A percentile compares a stretch with the other conserved stretches of the same genome.
phyloP scores from a whole-genome alignment of 2,113 vertebrate genomes.

The Tricholaema leucomelas region DNA sequence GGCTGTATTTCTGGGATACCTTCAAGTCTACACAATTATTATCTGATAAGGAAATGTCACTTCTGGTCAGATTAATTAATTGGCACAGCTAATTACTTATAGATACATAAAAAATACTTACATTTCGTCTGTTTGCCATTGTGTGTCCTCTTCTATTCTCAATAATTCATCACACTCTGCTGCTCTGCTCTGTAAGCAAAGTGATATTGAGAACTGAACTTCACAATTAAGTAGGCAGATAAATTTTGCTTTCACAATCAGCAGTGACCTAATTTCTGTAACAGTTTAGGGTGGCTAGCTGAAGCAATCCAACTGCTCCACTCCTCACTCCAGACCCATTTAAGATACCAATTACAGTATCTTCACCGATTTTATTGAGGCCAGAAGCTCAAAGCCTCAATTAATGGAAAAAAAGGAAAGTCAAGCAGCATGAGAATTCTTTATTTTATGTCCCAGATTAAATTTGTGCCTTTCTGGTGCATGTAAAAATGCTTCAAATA shows the following conservation, averaged over 20 bases:
- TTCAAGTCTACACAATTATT: not conserved
- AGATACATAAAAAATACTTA: conserved; percentile 66
- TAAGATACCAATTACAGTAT: not conserved
- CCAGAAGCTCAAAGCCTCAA: not conserved
- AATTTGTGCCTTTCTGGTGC: not conserved
- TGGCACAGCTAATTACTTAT: not conserved
- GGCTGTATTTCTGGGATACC: not conserved
- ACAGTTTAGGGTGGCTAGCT: not conserved
- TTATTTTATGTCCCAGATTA: not conserved
- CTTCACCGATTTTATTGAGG: conserved; percentile 45
- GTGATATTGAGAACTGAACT: not conserved
- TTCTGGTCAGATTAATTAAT: not conserved
- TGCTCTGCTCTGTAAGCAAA: conserved; percentile 77
- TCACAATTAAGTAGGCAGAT: not conserved
- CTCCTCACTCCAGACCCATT: not conserved
- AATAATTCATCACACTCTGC: conserved; percentile 87
- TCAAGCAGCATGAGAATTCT: conserved; percentile 19
- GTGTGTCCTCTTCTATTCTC: conserved; percentile 91
- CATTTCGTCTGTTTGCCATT: conserved; percentile 82
- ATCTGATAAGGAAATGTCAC: not conserved
- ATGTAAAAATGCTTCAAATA: conserved; percentile 1
- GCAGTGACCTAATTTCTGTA: not conserved
- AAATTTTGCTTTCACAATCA: not conserved
- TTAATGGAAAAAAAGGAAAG: not conserved
- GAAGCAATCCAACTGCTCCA: not conserved